Evolutionary conservation across 2,797 vertebrate genomes (phyloP).

Genomic region (Rhodeus uyekii): DNA sequence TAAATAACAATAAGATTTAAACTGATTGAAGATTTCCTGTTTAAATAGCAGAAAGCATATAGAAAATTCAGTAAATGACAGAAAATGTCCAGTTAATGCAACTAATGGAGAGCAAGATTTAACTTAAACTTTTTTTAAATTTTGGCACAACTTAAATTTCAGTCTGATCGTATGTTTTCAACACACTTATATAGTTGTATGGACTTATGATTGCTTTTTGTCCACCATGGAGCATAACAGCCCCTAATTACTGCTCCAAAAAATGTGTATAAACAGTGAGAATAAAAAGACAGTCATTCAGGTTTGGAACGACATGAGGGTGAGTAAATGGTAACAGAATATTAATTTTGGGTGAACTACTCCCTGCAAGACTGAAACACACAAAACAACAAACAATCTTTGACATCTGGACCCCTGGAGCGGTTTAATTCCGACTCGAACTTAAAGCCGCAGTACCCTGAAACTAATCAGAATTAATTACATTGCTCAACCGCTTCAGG

Average conservation of each 20-base stretch:
- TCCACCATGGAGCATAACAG: neutral
- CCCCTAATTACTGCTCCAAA: neutral
- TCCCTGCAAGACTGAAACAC: neutral
- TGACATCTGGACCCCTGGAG: constrained; percentile 10
- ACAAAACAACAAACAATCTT: constrained; percentile 7
- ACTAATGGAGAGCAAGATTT: too few relatives aligned
- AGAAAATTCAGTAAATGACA: neutral
- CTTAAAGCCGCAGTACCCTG: neutral
- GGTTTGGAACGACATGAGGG: neutral
- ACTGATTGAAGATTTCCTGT: neutral
- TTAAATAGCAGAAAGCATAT: neutral
- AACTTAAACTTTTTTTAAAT: too few relatives aligned
- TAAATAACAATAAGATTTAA: too few relatives aligned
- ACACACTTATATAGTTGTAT: neutral
- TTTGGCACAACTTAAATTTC: too few relatives aligned
- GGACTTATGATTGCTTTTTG: neutral
- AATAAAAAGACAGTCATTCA: neutral
- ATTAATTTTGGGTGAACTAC: neutral
- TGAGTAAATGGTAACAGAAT: neutral
- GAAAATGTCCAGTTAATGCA: neutral
- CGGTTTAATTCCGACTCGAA: neutral
- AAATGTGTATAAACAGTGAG: neutral
- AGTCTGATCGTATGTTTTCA: neutral
- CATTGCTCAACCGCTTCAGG: neutral
- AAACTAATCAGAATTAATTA: constrained; percentile 25